Evolutionary conservation across 2,113 vertebrate species (phyloP), one percentile per base, ranked within the genome.

Genomic region (Meleagris gallopavo): DNA sequence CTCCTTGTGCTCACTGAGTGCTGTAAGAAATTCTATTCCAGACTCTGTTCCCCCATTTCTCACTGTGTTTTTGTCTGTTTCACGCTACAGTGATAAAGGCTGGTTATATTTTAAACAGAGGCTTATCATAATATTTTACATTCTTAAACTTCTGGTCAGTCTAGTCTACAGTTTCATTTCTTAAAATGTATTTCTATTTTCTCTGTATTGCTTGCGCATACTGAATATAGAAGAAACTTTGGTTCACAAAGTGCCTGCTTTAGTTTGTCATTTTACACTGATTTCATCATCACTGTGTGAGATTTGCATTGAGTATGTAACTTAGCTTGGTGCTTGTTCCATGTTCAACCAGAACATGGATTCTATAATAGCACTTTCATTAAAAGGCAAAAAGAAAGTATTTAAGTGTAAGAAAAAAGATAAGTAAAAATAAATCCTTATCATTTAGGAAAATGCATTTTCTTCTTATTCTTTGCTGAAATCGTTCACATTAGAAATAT

Each of bases 111-210:
- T 96, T 93, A 95, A 62, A 94, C 18, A 90, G 88, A 94, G 57
- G 67, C 57, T 93, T 94, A 95, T 32, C 38, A 70, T 96, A 96
- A 93, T 96, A 95, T 97, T 97, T 97, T 97, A 93, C 43, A 83
- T 48, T 94, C 70, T 95, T 97, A 97, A 96, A 90, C 61, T 95
- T 95, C 92, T 6, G 48, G 92, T 74, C 83, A 92, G 75, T 81
- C 85, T 91, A 81, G 76, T 75, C 93, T 95, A 91, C 40, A 87
- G 27, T 97, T 97, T 97, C 88, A 95, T 96, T 43, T 74, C 96
- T 86, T 71, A 62, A 34, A 96, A 94, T 95, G 62, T 24, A 83
- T 96, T 96, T 93, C 87, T 61, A 86, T 94, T 96, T 97, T 92
- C 83, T 67, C 43, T 96, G 43, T 62, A 62, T 86, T 96, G 92